These are phyloP conservation scores for Margarornis squamiger DNA, from an alignment of 2,797 vertebrate genomes.

Conservation along the genomic window DNA sequence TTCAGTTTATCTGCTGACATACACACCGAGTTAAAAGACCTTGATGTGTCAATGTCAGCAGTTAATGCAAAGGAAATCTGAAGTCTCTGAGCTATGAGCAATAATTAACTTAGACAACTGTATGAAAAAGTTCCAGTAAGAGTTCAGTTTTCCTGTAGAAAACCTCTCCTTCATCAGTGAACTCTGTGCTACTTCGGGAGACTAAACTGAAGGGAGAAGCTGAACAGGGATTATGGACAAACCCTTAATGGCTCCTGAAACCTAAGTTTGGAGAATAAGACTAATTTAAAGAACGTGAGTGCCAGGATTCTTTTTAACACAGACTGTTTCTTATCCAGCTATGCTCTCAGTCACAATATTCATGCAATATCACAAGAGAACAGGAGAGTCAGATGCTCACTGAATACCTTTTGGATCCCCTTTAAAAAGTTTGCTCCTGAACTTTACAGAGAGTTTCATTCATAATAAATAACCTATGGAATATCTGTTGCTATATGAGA, in stretches of 20 bases:
- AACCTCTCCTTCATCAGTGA: background rate
- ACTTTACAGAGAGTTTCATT: background rate
- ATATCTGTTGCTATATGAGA: background rate
- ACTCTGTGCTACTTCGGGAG: background rate
- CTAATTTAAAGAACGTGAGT: background rate
- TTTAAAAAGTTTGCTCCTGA: background rate
- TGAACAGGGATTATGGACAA: background rate
- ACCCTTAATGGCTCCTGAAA: background rate
- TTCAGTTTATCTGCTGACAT: background rate
- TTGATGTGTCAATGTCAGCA: background rate
- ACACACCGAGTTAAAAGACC: background rate
- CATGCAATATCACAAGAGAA: background rate
- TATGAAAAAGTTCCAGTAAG: background rate
- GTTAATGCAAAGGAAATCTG: background rate
- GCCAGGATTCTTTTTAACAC: background rate
- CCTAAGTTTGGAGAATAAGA: background rate
- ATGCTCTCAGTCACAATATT: background rate
- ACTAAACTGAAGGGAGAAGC: background rate
- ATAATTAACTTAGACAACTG: background rate
- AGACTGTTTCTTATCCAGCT: background rate
- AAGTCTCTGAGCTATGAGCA: background rate
- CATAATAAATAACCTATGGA: background rate
- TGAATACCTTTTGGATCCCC: background rate
- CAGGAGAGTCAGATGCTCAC: background rate
- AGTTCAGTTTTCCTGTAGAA: background rate